Conservation (phyloP, 2,888 invertebrate species). For the Endomychus coccineus region DNA sequence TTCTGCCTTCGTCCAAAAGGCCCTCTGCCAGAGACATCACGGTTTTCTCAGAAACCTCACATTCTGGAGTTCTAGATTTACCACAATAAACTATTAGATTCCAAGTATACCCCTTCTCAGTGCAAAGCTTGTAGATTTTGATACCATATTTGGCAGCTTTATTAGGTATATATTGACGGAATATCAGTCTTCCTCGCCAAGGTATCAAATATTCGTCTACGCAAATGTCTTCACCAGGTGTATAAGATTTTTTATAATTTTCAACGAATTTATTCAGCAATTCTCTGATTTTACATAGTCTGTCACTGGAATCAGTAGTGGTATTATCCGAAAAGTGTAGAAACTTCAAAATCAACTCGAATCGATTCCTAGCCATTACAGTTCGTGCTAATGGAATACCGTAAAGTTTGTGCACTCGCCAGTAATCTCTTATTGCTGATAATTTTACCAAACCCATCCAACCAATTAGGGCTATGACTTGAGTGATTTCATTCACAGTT, state of each 20-base stretch:
- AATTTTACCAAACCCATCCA: no score
- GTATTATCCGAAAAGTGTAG: no score
- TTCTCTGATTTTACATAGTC: no score
- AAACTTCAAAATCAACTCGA: no score
- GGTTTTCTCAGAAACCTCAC: slow-evolving; percentile 4
- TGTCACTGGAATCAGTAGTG: no score
- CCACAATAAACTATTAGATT: slow-evolving; percentile 15
- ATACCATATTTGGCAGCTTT: slow-evolving; percentile 16
- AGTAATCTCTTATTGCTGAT: no score
- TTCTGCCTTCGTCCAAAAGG: slow-evolving; percentile 20
- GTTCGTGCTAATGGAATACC: no score
- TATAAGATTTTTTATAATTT: slow-evolving; percentile 17
- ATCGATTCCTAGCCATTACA: no score
- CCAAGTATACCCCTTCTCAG: slow-evolving; percentile 13
- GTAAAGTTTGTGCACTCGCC: no score
- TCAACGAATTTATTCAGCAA: no score
- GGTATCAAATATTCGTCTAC: slow-evolving; percentile 22
- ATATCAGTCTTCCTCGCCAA: slow-evolving; percentile 14
- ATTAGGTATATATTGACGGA: slow-evolving; percentile 15
- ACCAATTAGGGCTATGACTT: no score
- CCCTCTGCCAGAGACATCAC: slow-evolving; percentile 15
- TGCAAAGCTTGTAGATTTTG: slow-evolving; percentile 15
- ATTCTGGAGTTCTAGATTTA: slow-evolving; percentile 1
- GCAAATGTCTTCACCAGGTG: slow-evolving; percentile 20
- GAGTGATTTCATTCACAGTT: no score